phyloP scores from a whole-genome alignment of 1,140 invertebrate genomes.

The Neodiprion fabricii region DNA sequence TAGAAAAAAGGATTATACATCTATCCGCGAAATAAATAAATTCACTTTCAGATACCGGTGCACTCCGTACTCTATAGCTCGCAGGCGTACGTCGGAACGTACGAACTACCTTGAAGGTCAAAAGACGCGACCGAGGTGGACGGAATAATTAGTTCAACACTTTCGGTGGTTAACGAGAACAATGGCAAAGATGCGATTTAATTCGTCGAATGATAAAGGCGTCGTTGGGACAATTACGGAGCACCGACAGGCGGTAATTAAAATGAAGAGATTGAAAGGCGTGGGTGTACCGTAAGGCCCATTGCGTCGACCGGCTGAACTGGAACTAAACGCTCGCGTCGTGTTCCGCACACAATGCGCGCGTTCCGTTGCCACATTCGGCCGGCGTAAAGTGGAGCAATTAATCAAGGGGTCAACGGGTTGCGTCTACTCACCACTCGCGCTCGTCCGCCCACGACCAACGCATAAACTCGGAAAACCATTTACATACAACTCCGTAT shows the following conservation, averaged over 20 bases:
- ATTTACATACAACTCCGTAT: neutral
- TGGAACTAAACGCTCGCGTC: slow-evolving; percentile 1
- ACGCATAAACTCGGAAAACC: neutral
- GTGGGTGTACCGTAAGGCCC: neutral
- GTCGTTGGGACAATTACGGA: neutral
- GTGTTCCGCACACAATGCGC: slow-evolving; percentile 4
- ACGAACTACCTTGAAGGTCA: neutral
- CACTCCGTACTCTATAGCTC: too few relatives aligned
- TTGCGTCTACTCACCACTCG: neutral
- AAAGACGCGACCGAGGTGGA: neutral
- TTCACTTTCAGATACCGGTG: too few relatives aligned
- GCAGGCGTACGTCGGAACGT: neutral
- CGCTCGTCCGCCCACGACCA: neutral
- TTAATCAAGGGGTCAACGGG: slow-evolving; percentile 5
- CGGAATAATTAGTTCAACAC: neutral
- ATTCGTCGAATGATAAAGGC: slow-evolving; percentile 5
- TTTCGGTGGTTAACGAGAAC: slow-evolving; percentile 9
- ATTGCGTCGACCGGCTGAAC: slow-evolving; percentile 2
- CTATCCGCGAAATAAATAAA: too few relatives aligned
- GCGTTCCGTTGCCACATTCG: slow-evolving; percentile 6
- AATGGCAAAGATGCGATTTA: neutral
- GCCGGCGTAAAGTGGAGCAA: neutral
- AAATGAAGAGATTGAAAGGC: slow-evolving; percentile 8
- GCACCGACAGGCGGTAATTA: slow-evolving; percentile 10
- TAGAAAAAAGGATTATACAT: too few relatives aligned